Conservation (phyloP, 2,797 vertebrate species). For the Meriones psammophilus region DNA sequence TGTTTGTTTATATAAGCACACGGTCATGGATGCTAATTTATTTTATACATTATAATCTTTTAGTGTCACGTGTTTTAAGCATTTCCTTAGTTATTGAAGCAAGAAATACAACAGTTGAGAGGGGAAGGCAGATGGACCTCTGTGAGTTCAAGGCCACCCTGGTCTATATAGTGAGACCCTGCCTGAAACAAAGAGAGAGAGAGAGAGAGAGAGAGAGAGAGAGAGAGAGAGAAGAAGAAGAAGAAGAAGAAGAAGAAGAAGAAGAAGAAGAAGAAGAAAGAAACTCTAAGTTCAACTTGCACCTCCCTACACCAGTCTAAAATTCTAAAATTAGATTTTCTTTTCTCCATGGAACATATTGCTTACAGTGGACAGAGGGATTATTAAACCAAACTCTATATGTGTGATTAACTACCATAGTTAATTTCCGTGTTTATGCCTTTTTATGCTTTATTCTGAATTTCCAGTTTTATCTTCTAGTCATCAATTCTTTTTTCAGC, state of each 20-base stretch:
- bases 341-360: neutral
- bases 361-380: neutral
- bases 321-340: neutral
- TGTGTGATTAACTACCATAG: neutral
- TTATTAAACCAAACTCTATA: constrained; percentile 27
- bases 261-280: too few relatives aligned
- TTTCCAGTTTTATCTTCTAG: constrained; percentile 62
- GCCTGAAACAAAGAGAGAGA: neutral
- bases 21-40: neutral
- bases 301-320: neutral
- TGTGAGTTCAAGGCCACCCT: neutral
- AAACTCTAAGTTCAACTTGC: neutral
- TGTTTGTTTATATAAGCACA: neutral
- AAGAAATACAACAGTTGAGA: neutral
- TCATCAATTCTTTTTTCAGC: constrained; percentile 68
- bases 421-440: constrained; percentile 15
- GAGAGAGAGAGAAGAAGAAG: neutral
- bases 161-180: neutral
- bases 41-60: neutral
- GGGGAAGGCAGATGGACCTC: neutral
- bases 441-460: constrained; percentile 33
- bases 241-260: too few relatives aligned
- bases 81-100: neutral
- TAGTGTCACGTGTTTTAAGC: neutral
- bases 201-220: too few relatives aligned